Evolutionary conservation across 2,113 vertebrate genomes (phyloP).

Genomic region (Pollachius pollachius): DNA sequence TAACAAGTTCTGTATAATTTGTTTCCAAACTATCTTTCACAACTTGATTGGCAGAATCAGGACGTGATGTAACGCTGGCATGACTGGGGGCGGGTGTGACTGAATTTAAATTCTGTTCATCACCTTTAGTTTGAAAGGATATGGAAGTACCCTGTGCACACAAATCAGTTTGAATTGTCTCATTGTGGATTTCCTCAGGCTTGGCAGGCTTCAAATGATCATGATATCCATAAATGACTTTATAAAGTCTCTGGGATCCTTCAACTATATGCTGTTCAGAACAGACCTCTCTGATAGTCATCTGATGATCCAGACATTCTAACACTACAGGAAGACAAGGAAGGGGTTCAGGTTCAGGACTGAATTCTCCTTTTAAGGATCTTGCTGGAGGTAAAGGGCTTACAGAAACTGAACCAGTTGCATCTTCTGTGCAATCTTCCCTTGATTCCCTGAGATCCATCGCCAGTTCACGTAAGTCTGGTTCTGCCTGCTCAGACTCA

Average conservation of each 20-base stretch:
- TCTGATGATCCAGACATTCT: slow-evolving; percentile 9
- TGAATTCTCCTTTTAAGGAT: slow-evolving; percentile 17
- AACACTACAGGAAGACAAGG: not conserved
- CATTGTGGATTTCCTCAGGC: slow-evolving; percentile 7
- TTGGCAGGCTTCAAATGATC: no score
- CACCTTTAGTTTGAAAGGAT: slow-evolving; percentile 6
- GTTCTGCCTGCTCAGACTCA: slow-evolving; percentile 66
- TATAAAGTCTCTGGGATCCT: slow-evolving; percentile 66
- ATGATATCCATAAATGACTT: slow-evolving; percentile 62
- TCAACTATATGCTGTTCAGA: slow-evolving; percentile 56
- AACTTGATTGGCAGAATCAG: slow-evolving; percentile 2
- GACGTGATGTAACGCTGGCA: not conserved
- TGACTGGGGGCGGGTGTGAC: not conserved
- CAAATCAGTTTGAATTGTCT: slow-evolving; percentile 18
- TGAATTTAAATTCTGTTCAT: slow-evolving; percentile 16
- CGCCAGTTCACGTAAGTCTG: slow-evolving; percentile 63
- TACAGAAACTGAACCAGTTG: slow-evolving; percentile 8
- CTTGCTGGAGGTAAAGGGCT: slow-evolving; percentile 12
- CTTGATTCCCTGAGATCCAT: slow-evolving; percentile 48
- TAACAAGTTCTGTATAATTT: not conserved
- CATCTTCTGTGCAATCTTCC: slow-evolving; percentile 29
- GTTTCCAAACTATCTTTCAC: slow-evolving; percentile 6
- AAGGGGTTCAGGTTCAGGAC: not conserved
- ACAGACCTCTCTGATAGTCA: slow-evolving; percentile 24
- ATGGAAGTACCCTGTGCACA: slow-evolving; percentile 12